Evolutionary conservation across 2,113 vertebrate species (phyloP).

Genomic region (Athene noctua): DNA sequence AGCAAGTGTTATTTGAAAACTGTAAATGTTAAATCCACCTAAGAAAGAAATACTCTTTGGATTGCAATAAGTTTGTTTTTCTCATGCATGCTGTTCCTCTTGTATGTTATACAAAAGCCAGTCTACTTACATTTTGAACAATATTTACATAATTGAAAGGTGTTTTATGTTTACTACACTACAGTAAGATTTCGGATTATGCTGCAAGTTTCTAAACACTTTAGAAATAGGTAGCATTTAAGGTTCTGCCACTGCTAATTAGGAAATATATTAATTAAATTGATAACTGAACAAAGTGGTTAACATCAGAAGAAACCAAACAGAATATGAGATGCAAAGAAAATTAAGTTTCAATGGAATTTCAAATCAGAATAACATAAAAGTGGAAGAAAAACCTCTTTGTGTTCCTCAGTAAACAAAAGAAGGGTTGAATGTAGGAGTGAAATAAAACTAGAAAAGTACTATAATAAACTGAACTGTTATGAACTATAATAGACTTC

Average conservation of each 20-base stretch:
- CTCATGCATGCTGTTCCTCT: background rate
- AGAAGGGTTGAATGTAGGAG: background rate
- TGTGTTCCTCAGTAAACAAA: background rate
- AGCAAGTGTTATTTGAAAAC: background rate
- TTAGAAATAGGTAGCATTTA: background rate
- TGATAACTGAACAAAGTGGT: slow-evolving; percentile 43
- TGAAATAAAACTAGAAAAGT: background rate
- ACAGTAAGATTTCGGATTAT: background rate
- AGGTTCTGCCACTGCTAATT: background rate
- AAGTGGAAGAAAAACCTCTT: background rate
- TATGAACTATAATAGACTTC: background rate
- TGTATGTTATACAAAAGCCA: background rate
- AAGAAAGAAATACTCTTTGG: background rate
- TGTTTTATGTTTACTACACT: background rate
- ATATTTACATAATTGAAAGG: background rate
- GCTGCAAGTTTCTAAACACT: background rate
- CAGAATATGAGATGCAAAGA: background rate
- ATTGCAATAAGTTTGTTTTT: background rate
- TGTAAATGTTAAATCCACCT: background rate
- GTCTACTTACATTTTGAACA: background rate
- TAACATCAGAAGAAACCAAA: slow-evolving; percentile 37
- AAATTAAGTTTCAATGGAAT: slow-evolving; percentile 41
- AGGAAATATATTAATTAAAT: slow-evolving; percentile 31
- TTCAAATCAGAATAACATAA: background rate
- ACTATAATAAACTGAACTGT: background rate